These are phyloP conservation scores for Merodon equestris DNA, from an alignment of 2,888 invertebrate genomes.

Conservation along the genomic window DNA sequence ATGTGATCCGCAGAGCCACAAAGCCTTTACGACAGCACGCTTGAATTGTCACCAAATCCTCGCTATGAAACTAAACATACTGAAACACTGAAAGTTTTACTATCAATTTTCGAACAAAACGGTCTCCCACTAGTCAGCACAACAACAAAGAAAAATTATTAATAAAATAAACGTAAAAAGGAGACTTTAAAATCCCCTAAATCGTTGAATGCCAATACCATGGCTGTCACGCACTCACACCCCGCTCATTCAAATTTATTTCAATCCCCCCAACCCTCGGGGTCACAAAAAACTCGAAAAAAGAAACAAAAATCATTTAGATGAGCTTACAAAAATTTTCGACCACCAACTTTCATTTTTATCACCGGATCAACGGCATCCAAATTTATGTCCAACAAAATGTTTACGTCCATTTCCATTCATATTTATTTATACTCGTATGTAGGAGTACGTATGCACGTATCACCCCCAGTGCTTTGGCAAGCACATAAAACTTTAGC, in stretches of 20 bases:
- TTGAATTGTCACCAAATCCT: too few relatives aligned
- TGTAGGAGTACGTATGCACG: background rate
- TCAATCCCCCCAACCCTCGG: slow-evolving; percentile 19
- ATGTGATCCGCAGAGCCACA: background rate
- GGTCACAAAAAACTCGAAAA: background rate
- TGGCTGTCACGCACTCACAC: background rate
- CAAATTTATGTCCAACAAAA: slow-evolving; percentile 67
- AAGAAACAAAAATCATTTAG: too few relatives aligned
- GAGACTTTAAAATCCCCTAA: slow-evolving; percentile 25
- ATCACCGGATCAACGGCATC: slow-evolving; percentile 55
- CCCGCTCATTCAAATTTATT: slow-evolving; percentile 37
- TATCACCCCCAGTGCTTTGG: slow-evolving; percentile 39
- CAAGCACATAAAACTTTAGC: slow-evolving; percentile 46
- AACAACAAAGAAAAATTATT: background rate
- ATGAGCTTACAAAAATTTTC: slow-evolving; percentile 13
- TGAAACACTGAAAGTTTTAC: background rate
- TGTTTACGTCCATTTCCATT: slow-evolving; percentile 64
- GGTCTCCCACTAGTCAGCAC: background rate
- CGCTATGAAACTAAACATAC: background rate
- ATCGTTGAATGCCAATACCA: slow-evolving; percentile 11
- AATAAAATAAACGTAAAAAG: background rate
- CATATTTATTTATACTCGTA: slow-evolving; percentile 52
- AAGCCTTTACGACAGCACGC: too few relatives aligned
- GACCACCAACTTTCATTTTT: slow-evolving; percentile 58
- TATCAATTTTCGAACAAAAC: background rate